Conservation (phyloP, 2,888 invertebrate genomes). For the Falcaria lacertinaria region DNA sequence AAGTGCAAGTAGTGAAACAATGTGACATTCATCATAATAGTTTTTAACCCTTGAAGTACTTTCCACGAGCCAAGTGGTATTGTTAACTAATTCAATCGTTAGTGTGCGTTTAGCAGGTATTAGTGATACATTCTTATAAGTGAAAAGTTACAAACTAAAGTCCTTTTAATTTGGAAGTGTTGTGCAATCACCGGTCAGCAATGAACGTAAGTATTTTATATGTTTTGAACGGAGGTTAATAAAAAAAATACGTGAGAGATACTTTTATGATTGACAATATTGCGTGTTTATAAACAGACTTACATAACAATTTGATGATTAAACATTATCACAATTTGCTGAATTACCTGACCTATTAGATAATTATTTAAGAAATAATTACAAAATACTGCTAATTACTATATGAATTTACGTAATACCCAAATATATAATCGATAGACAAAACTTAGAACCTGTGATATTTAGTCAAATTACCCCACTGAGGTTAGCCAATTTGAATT, state of each 20-base stretch:
- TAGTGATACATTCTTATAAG: no score
- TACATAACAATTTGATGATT: not conserved
- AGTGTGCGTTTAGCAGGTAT: not conserved
- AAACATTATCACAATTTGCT: not conserved
- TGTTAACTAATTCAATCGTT: not conserved
- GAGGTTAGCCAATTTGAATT: not conserved
- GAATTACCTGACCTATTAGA: not conserved
- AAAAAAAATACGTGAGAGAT: not conserved
- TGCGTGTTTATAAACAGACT: not conserved
- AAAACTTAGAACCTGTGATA: not conserved
- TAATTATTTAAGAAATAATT: not conserved
- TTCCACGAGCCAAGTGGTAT: not conserved
- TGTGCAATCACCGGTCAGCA: conserved; percentile 42
- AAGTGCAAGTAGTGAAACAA: conserved; percentile 13
- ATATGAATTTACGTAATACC: not conserved
- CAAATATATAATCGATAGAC: not conserved
- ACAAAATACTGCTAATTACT: not conserved
- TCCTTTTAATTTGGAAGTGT: conserved; percentile 15
- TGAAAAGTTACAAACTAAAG: conserved; percentile 1
- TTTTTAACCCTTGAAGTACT: not conserved
- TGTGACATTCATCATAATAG: conserved; percentile 20
- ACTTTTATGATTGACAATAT: not conserved
- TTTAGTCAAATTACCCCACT: not conserved
- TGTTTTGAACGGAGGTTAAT: no score
- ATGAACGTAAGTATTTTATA: conserved; percentile 57